phyloP scores from a whole-genome alignment of 2,797 vertebrate genomes.

The Catharus ustulatus region DNA sequence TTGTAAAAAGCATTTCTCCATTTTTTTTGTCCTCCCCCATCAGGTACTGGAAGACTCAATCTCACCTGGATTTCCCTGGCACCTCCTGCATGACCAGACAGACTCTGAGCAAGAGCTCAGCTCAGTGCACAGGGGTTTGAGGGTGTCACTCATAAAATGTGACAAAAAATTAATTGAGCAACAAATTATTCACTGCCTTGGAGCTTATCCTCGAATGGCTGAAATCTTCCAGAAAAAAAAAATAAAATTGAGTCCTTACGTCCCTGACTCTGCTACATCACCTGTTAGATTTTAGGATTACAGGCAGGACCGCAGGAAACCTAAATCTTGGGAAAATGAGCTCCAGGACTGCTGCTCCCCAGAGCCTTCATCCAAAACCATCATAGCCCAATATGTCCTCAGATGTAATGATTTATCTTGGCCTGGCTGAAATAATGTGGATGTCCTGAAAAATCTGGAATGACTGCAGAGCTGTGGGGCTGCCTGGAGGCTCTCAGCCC shows the following conservation, averaged over 20 bases:
- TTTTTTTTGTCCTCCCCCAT: background rate
- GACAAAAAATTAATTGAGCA: background rate
- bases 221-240: background rate
- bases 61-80: background rate
- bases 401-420: background rate
- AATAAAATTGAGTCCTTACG: background rate
- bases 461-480: background rate
- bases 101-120: rapidly evolving
- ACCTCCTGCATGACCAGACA: background rate
- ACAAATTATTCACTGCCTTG: background rate
- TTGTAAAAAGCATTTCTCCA: background rate
- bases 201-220: rapidly evolving
- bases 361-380: background rate
- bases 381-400: background rate
- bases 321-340: background rate
- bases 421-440: background rate
- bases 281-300: background rate
- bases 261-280: background rate
- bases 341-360: background rate
- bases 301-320: background rate
- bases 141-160: background rate
- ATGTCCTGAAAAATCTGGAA: background rate
- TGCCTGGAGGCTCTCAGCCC: background rate
- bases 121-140: background rate
- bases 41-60: background rate